phyloP scores from a whole-genome alignment of 37 sponge, comb jelly and placozoan species.

The Dysidea cf. avara region DNA sequence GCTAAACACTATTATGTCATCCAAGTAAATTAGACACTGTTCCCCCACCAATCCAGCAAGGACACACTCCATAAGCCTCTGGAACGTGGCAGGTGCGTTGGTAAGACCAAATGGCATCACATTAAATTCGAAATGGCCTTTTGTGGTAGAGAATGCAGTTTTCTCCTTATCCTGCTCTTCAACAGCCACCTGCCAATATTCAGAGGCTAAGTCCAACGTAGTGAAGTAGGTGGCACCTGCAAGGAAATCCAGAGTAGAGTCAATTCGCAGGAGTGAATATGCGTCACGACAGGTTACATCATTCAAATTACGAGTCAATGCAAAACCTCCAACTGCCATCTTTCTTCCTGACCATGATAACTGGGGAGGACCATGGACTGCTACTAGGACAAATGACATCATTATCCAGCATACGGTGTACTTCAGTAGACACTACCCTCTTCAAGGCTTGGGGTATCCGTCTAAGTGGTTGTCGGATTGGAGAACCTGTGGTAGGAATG shows the following conservation, averaged over 20 bases:
- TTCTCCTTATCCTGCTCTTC: slow-evolving; percentile 33
- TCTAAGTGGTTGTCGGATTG: slow-evolving; percentile 11
- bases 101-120: slow-evolving; percentile 65
- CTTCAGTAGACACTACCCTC: too few relatives aligned
- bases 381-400: slow-evolving; percentile 13
- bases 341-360: slow-evolving; percentile 17
- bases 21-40: slow-evolving; percentile 45
- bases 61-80: slow-evolving; percentile 46
- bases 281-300: slow-evolving; percentile 43
- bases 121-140: slow-evolving; percentile 51
- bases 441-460: slow-evolving; percentile 1
- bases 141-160: slow-evolving; percentile 54
- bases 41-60: slow-evolving; percentile 17
- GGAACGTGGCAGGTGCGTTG: slow-evolving; percentile 54
- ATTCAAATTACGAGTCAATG: slow-evolving; percentile 50
- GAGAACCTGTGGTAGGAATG: slow-evolving; percentile 3
- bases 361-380: slow-evolving; percentile 39
- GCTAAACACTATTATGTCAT: slow-evolving; percentile 50
- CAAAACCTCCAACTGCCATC: slow-evolving; percentile 36
- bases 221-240: slow-evolving; percentile 32
- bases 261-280: slow-evolving; percentile 51
- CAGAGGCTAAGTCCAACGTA: slow-evolving; percentile 55
- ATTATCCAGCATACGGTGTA: too few relatives aligned
- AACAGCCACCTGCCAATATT: slow-evolving; percentile 59
- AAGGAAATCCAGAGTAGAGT: slow-evolving; percentile 49